Evolutionary conservation across 2,888 invertebrate genomes (phyloP).

Genomic region (Abscondita cerata): DNA sequence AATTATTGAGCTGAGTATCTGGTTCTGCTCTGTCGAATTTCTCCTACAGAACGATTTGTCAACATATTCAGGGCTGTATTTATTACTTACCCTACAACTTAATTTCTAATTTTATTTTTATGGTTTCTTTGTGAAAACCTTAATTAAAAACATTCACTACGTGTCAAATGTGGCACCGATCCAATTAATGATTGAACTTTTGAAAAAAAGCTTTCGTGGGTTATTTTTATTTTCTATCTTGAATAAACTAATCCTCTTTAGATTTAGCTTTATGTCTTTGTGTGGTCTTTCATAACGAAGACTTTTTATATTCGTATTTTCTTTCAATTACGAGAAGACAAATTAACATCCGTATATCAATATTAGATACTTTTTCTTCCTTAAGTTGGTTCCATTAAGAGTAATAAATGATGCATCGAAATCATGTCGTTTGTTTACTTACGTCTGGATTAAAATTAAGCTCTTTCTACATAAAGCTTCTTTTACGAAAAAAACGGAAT

Average conservation of each 20-base stretch:
- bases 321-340: conserved; percentile 26
- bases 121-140: conserved; percentile 18
- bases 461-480: conserved; percentile 39
- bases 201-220: conserved; percentile 42
- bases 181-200: conserved; percentile 46
- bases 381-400: conserved; percentile 49
- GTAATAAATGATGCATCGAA: conserved; percentile 55
- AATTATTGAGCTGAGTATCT: conserved; percentile 45
- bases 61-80: conserved; percentile 27
- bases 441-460: conserved; percentile 46
- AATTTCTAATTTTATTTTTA: not conserved
- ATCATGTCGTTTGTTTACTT: conserved; percentile 51
- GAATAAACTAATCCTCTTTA: conserved; percentile 50
- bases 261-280: conserved; percentile 36
- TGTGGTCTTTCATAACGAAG: conserved; percentile 13
- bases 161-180: conserved; percentile 49
- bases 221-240: conserved; percentile 47
- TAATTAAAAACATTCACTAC: conserved; percentile 45
- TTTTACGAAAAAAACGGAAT: too few species aligned
- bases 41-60: conserved; percentile 40
- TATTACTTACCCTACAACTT: conserved; percentile 18
- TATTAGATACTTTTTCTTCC: conserved; percentile 39
- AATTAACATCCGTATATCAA: conserved; percentile 37
- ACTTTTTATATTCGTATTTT: conserved; percentile 1
- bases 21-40: conserved; percentile 51